These are phyloP conservation scores for Aphodius sticticus DNA, from an alignment of 2,888 invertebrate genomes.

Conservation along the genomic window DNA sequence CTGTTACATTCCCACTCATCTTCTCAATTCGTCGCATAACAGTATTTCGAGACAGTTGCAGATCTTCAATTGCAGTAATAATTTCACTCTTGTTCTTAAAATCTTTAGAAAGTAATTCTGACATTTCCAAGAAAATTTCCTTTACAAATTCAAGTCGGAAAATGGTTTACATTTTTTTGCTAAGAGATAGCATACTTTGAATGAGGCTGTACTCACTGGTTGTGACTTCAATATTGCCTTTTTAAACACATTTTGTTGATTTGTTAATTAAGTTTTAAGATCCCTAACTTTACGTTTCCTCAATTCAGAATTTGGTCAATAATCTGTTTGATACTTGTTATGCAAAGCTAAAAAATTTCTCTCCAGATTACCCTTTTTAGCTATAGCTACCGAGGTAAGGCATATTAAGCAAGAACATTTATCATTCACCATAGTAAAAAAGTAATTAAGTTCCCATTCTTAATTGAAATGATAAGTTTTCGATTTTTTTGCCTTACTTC, in stretches of 20 bases:
- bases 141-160: slow-evolving; percentile 31
- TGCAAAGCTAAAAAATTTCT: too few relatives aligned
- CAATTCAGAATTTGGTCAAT: slow-evolving; percentile 36
- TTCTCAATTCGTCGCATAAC: too few relatives aligned
- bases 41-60: too few relatives aligned
- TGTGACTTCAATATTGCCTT: slow-evolving; percentile 39
- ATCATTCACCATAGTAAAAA: slow-evolving; percentile 39
- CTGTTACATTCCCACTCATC: too few relatives aligned
- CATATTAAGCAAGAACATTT: slow-evolving; percentile 40
- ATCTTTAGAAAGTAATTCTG: neutral
- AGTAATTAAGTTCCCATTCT: slow-evolving; percentile 40
- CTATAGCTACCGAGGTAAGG: slow-evolving; percentile 27
- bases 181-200: slow-evolving; percentile 40
- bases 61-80: too few relatives aligned
- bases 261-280: slow-evolving; percentile 38
- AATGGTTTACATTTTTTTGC: slow-evolving; percentile 40
- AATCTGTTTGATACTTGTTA: slow-evolving; percentile 38
- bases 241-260: slow-evolving; percentile 41
- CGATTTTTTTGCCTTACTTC: too few relatives aligned
- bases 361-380: slow-evolving; percentile 40
- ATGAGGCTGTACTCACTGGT: slow-evolving; percentile 37
- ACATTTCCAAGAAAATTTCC: neutral
- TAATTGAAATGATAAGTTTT: slow-evolving; percentile 35
- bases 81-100: neutral
- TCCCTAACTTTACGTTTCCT: slow-evolving; percentile 38